Percentiles rank a stretch among this genome's conserved stretches.
Conservation (phyloP, 2,797 vertebrate species). For the Hippopotamyrus pictus region DNA sequence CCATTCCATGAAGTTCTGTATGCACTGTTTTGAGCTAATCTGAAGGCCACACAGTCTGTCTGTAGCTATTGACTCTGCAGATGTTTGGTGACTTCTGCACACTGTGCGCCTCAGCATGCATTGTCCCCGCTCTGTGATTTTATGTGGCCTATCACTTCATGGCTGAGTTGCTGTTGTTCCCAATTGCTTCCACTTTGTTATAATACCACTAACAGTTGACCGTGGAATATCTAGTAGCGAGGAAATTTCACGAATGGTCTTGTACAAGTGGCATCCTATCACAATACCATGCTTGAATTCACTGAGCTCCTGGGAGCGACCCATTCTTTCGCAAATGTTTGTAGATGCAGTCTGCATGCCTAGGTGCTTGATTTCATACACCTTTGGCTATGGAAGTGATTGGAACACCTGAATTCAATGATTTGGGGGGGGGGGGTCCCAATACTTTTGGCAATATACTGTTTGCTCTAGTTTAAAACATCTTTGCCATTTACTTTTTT, state of each 20-base stretch:
- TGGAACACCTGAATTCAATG: not conserved
- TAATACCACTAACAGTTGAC: not conserved
- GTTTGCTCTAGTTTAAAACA: not conserved
- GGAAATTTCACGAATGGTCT: not conserved
- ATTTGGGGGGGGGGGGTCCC: not conserved
- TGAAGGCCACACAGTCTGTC: not conserved
- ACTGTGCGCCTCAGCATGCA: not conserved
- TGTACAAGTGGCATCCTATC: not conserved
- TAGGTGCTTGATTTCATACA: not conserved
- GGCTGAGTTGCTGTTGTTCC: not conserved
- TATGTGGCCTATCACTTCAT: not conserved
- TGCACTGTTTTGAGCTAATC: not conserved
- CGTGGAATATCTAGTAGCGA: not conserved
- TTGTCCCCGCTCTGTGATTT: not conserved
- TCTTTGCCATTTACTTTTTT: constrained; percentile 8
- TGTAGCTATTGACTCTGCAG: not conserved
- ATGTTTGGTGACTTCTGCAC: not conserved
- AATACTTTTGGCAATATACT: not conserved
- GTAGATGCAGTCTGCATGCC: not conserved
- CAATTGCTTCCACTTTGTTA: not conserved
- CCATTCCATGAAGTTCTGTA: not conserved
- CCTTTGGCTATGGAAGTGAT: not conserved
- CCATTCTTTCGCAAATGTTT: not conserved
- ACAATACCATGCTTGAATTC: not conserved
- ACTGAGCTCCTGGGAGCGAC: not conserved